Percentiles rank a stretch among this genome's conserved stretches.
These are phyloP conservation scores for Enteromius mattozi DNA, from an alignment of 2,797 vertebrate species.

Conservation along the genomic window DNA sequence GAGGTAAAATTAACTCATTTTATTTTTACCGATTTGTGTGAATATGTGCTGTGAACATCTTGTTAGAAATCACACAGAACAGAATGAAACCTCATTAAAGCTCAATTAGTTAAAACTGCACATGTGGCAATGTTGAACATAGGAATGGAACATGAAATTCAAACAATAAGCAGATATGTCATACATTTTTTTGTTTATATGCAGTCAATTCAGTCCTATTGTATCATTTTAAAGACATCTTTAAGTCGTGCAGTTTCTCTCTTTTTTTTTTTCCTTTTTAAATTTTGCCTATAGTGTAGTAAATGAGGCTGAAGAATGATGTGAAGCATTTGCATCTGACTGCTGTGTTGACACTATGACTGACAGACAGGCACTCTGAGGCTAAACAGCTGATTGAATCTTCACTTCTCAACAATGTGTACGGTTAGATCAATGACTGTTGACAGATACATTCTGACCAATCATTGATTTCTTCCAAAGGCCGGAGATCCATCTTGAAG, in stretches of 20 bases:
- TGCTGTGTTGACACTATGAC: conserved; percentile 63
- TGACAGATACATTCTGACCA: conserved; percentile 61
- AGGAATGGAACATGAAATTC: not conserved
- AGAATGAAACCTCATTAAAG: not conserved
- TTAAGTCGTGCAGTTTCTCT: not conserved
- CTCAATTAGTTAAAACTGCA: not conserved
- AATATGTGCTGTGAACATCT: not conserved
- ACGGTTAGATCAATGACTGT: conserved; percentile 66
- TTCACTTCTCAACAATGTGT: conserved; percentile 64
- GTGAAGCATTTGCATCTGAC: conserved; percentile 65
- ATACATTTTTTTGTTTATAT: not conserved
- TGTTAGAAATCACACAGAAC: not conserved
- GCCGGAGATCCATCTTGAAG: conserved; percentile 36
- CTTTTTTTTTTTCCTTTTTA: not conserved
- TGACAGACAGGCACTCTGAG: conserved; percentile 67
- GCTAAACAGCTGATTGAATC: conserved; percentile 72
- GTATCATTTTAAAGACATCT: not conserved
- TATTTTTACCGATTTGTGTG: not conserved
- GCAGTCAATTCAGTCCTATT: not conserved
- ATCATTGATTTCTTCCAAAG: conserved; percentile 53
- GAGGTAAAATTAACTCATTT: not conserved
- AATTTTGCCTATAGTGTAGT: not conserved
- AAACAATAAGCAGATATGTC: not conserved
- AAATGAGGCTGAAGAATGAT: conserved; percentile 14
- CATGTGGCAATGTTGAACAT: not conserved